phyloP scores from a whole-genome alignment of 2,113 vertebrate species.

The Hydrolagus affinis region DNA sequence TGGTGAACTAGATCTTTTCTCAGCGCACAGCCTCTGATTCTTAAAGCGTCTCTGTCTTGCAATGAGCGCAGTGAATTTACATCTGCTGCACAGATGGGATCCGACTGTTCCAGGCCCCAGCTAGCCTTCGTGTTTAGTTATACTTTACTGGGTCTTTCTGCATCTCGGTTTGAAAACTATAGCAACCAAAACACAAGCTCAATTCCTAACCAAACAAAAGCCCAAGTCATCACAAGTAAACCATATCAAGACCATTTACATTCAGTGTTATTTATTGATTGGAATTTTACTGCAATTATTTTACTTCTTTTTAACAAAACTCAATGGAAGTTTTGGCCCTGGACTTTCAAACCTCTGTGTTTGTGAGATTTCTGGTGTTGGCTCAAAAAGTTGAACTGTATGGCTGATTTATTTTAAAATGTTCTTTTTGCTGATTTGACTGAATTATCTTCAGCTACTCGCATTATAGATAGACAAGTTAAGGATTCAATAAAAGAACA shows the following conservation, averaged over 20 bases:
- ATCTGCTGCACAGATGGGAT: constrained; percentile 5
- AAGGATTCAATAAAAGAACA: no score
- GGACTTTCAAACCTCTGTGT: background rate
- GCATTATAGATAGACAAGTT: background rate
- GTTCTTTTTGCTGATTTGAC: constrained; percentile 5
- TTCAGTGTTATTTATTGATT: background rate
- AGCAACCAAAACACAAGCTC: background rate
- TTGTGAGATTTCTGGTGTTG: background rate
- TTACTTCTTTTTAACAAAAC: background rate
- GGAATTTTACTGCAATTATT: background rate
- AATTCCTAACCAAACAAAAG: background rate
- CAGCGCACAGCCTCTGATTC: background rate
- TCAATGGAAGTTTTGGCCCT: background rate
- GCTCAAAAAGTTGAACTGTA: background rate
- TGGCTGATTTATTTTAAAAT: background rate
- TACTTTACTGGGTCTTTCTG: background rate
- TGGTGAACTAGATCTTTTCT: background rate
- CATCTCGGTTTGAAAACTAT: background rate
- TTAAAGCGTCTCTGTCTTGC: background rate
- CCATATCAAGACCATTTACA: background rate
- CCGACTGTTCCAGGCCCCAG: background rate
- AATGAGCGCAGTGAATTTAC: background rate
- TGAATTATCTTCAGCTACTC: background rate
- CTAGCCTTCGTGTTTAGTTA: background rate
- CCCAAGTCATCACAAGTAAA: background rate